Conservation (phyloP, 2,888 invertebrate species). For the Diarsia dahlii region DNA sequence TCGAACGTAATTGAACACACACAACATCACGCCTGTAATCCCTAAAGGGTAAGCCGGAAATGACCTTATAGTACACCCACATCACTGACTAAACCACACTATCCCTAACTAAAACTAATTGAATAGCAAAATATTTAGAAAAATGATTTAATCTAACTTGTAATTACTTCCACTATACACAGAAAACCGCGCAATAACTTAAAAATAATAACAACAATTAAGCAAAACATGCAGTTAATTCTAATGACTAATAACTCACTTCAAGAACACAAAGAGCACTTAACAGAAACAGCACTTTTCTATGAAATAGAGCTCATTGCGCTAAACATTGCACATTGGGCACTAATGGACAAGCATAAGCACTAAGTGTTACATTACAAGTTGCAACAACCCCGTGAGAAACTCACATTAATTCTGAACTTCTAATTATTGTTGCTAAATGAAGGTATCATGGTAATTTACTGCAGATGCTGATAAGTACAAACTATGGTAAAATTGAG, state of each 20-base stretch:
- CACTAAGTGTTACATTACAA: conserved; percentile 52
- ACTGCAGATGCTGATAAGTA: conserved; percentile 39
- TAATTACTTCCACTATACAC: not conserved
- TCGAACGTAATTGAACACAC: too few relatives aligned
- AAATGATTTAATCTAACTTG: not conserved
- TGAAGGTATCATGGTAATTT: conserved; percentile 45
- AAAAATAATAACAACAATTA: conserved; percentile 14
- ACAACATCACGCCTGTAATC: not conserved
- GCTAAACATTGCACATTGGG: conserved; percentile 42
- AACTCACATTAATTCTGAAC: conserved; percentile 52
- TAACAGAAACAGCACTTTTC: conserved; percentile 15
- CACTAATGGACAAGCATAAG: conserved; percentile 50
- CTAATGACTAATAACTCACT: not conserved
- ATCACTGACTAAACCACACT: too few relatives aligned
- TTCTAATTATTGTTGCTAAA: conserved; percentile 55
- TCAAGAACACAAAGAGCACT: conserved; percentile 39
- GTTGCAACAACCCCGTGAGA: conserved; percentile 51
- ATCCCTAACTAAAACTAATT: not conserved
- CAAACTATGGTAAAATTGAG: conserved; percentile 20
- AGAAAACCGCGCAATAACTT: not conserved
- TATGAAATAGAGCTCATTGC: conserved; percentile 52
- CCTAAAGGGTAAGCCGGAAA: too few relatives aligned
- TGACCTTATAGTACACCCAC: not conserved
- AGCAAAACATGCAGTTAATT: not conserved
- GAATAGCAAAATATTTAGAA: not conserved